Percentiles rank a stretch among this genome's conserved stretches.
Evolutionary conservation across 2,888 invertebrate species (phyloP).

Genomic region (Anagyrus pseudococci): DNA sequence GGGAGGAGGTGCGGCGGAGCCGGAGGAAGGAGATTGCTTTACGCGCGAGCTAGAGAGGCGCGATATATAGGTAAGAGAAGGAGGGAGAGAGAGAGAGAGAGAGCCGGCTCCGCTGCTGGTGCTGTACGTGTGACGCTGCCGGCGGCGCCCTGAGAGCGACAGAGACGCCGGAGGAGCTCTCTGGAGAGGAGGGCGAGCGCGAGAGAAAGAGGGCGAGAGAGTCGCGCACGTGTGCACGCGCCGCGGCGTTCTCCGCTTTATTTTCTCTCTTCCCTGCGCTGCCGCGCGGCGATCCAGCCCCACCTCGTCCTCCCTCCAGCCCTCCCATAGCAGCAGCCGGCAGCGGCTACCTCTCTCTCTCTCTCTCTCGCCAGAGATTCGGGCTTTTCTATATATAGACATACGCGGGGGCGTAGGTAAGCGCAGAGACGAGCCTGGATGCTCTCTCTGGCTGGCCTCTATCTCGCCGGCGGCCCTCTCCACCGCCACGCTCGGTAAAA

Average conservation of each 20-base stretch:
- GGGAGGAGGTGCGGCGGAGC: slow-evolving; percentile 13
- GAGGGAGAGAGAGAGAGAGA: slow-evolving; percentile 18
- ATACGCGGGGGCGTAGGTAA: neutral
- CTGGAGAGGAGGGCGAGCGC: neutral
- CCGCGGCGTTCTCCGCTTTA: neutral
- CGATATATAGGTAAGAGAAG: slow-evolving; percentile 33
- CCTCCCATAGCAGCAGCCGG: no score
- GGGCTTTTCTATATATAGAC: slow-evolving; percentile 5
- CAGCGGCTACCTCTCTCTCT: no score
- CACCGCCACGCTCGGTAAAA: no score
- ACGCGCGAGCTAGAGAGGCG: slow-evolving; percentile 8
- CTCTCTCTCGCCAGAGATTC: slow-evolving; percentile 12
- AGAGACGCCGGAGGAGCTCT: no score
- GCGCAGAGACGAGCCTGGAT: neutral
- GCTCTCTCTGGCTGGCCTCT: no score
- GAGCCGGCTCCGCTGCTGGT: neutral
- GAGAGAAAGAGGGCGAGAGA: neutral
- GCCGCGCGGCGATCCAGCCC: no score
- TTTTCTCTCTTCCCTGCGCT: neutral
- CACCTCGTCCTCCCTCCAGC: no score
- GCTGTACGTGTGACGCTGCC: neutral
- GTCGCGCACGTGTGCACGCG: slow-evolving; percentile 6
- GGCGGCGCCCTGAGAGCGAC: neutral
- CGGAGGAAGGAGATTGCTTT: slow-evolving; percentile 26
- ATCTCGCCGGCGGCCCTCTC: no score